Percentiles rank a stretch among this genome's conserved stretches.
Evolutionary conservation across 1,140 invertebrate species (phyloP).

Genomic region (Anastrepha ludens): DNA sequence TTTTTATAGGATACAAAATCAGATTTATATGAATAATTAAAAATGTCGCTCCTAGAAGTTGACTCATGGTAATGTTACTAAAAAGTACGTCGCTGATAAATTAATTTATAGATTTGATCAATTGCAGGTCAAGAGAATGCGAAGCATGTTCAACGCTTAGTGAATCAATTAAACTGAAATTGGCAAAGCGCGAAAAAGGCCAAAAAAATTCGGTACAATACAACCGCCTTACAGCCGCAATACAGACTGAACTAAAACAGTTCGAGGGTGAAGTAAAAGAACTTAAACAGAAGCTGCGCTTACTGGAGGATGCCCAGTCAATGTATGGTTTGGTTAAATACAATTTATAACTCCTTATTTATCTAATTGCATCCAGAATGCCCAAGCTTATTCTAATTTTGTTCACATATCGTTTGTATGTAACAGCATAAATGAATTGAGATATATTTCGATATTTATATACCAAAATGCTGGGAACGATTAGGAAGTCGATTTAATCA

Average conservation of each 20-base stretch:
- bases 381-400: too few relatives aligned
- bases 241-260: constrained; percentile 80
- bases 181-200: constrained; percentile 77
- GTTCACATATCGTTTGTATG: too few relatives aligned
- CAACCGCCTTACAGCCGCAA: constrained; percentile 77
- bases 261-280: constrained; percentile 78
- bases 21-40: constrained; percentile 9
- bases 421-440: too few relatives aligned
- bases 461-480: too few relatives aligned
- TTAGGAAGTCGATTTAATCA: too few relatives aligned
- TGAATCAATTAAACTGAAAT: constrained; percentile 79
- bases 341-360: constrained; percentile 68
- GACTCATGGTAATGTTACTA: constrained; percentile 66
- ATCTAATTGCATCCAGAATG: too few relatives aligned
- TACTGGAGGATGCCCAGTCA: constrained; percentile 71
- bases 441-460: too few relatives aligned
- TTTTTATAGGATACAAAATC: background rate
- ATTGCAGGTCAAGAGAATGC: constrained; percentile 79
- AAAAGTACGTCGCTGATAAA: background rate
- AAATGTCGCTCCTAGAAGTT: constrained; percentile 71
- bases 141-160: constrained; percentile 81
- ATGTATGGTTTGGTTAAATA: constrained; percentile 60
- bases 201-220: constrained; percentile 76
- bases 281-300: constrained; percentile 77
- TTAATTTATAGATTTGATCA: background rate